phyloP scores from a whole-genome alignment of 2,113 vertebrate species.

The Sinosuthora webbiana region DNA sequence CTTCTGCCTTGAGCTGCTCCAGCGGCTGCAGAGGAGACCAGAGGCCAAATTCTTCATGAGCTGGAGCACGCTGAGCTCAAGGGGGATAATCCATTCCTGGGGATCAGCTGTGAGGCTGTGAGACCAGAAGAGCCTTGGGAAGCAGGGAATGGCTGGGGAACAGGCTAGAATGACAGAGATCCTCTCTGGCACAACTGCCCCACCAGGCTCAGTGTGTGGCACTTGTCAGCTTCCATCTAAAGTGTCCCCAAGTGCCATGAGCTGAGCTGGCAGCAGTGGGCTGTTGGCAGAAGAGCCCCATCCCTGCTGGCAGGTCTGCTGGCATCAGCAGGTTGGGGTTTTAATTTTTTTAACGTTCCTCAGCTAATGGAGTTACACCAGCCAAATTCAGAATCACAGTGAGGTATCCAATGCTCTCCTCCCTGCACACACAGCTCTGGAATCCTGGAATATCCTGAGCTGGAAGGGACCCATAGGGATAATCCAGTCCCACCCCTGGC shows the following conservation, averaged over 20 bases:
- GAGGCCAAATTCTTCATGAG: not conserved
- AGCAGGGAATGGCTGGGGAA: not conserved
- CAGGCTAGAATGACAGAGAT: not conserved
- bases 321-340: not conserved
- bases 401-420: not conserved
- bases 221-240: not conserved
- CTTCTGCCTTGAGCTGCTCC: not conserved
- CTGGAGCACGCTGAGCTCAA: not conserved
- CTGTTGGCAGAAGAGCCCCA: not conserved
- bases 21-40: not conserved
- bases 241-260: not conserved
- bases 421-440: not conserved
- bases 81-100: not conserved
- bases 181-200: not conserved
- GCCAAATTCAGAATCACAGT: not conserved
- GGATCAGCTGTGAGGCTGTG: not conserved
- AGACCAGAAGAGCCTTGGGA: not conserved
- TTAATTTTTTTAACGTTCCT: not conserved
- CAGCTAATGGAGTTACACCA: not conserved
- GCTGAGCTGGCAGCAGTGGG: not conserved
- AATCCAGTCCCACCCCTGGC: rapidly evolving
- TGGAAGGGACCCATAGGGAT: not conserved
- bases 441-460: not conserved
- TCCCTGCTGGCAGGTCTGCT: not conserved
- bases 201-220: rapidly evolving